Evolutionary conservation across 2,888 invertebrate genomes (phyloP).

Genomic region (Eulithis testata): DNA sequence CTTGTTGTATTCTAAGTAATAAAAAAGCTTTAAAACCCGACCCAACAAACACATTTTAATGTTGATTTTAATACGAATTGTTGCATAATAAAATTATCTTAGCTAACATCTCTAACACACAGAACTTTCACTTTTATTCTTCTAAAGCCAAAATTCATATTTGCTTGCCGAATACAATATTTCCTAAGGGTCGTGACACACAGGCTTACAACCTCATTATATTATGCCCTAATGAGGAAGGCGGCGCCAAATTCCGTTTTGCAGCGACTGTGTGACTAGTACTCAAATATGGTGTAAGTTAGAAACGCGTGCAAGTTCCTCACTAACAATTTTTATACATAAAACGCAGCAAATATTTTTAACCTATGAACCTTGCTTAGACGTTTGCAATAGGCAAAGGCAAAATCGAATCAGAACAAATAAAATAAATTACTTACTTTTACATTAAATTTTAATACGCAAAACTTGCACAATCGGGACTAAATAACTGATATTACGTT

Average conservation of each 20-base stretch:
- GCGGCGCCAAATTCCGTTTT: constrained; percentile 59
- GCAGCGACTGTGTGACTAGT: constrained; percentile 51
- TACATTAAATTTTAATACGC: no score
- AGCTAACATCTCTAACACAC: constrained; percentile 18
- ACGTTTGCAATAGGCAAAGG: no score
- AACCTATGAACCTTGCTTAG: no score
- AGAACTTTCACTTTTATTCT: constrained; percentile 25
- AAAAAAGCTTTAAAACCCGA: neutral
- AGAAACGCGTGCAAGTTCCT: neutral
- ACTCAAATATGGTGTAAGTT: constrained; percentile 38
- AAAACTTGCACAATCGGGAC: no score
- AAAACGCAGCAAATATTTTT: no score
- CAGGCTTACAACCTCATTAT: constrained; percentile 58
- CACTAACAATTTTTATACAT: no score
- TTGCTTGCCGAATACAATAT: constrained; percentile 41
- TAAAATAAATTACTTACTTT: no score
- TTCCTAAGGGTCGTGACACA: constrained; percentile 52
- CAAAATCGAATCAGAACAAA: no score
- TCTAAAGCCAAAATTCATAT: constrained; percentile 37
- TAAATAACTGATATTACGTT: no score
- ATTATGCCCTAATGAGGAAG: constrained; percentile 59
- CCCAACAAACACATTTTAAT: constrained; percentile 12
- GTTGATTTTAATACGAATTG: constrained; percentile 3
- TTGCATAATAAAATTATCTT: constrained; percentile 29
- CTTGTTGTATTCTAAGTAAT: no score